A percentile compares a stretch with the other conserved stretches of the same genome.
phyloP scores from a whole-genome alignment of 2,113 vertebrate species.

The Todiramphus chloris region DNA sequence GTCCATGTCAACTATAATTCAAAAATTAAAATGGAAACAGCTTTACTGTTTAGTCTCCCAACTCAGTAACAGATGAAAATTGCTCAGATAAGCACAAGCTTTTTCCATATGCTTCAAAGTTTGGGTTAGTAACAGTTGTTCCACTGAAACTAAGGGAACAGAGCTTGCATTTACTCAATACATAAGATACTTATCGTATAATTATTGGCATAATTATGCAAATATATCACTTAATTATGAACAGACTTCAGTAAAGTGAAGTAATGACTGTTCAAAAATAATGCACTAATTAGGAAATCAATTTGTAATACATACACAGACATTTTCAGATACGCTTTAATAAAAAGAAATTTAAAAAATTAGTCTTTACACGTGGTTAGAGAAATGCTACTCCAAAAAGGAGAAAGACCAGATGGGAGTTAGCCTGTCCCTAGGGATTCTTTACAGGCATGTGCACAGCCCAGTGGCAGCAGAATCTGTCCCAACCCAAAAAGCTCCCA shows the following conservation, averaged over 20 bases:
- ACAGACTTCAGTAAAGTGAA: neutral
- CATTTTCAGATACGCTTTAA: neutral
- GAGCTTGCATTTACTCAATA: neutral
- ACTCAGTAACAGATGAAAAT: neutral
- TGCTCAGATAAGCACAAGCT: neutral
- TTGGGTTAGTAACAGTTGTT: neutral
- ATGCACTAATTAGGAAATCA: neutral
- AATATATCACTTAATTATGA: neutral
- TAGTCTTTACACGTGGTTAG: neutral
- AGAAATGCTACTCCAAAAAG: neutral
- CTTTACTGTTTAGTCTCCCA: neutral
- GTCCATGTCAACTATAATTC: neutral
- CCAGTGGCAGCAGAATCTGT: neutral
- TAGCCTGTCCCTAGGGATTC: neutral
- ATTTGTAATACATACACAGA: neutral
- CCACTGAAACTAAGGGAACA: neutral
- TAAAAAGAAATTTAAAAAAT: neutral
- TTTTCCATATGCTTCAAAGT: neutral
- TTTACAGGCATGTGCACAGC: neutral
- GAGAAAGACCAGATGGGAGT: neutral
- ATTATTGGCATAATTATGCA: neutral
- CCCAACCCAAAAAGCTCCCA: neutral
- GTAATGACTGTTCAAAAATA: neutral
- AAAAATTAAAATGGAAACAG: neutral
- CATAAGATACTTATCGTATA: neutral